phyloP scores from a whole-genome alignment of 2,797 vertebrate species.

The Garrulus glandarius region DNA sequence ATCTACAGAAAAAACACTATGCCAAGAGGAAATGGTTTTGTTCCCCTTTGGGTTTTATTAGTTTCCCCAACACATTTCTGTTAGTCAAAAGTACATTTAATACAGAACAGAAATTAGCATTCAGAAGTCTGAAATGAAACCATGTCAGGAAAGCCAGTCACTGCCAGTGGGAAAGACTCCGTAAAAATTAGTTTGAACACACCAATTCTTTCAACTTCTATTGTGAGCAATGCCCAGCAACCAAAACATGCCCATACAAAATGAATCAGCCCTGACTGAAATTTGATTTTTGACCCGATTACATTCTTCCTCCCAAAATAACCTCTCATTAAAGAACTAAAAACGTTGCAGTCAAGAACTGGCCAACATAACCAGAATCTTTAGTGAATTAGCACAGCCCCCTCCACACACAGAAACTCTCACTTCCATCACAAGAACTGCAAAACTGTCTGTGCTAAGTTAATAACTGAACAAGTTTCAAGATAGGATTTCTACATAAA shows the following conservation, averaged over 20 bases:
- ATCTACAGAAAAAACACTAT: not conserved
- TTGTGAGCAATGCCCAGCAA: not conserved
- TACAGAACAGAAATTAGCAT: not conserved
- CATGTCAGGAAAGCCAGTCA: not conserved
- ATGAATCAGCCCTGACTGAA: not conserved
- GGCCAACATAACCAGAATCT: not conserved
- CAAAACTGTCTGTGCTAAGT: not conserved
- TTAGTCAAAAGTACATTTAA: not conserved
- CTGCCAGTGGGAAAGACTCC: not conserved
- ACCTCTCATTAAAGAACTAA: not conserved
- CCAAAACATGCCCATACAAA: not conserved
- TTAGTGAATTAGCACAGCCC: not conserved
- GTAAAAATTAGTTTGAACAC: not conserved
- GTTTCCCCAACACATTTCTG: not conserved
- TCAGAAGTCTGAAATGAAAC: not conserved
- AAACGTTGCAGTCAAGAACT: not conserved
- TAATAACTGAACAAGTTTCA: conserved; percentile 1
- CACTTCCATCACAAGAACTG: not conserved
- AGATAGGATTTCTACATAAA: not conserved
- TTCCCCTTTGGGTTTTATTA: not conserved
- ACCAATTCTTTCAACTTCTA: not conserved
- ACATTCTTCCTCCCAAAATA: conserved; percentile 4
- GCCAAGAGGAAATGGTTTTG: not conserved
- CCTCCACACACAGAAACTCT: not conserved
- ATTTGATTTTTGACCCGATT: not conserved